Base-by-base conservation (phyloP, 2,888 invertebrate genomes). In the Andricus quercusramuli region DNA sequence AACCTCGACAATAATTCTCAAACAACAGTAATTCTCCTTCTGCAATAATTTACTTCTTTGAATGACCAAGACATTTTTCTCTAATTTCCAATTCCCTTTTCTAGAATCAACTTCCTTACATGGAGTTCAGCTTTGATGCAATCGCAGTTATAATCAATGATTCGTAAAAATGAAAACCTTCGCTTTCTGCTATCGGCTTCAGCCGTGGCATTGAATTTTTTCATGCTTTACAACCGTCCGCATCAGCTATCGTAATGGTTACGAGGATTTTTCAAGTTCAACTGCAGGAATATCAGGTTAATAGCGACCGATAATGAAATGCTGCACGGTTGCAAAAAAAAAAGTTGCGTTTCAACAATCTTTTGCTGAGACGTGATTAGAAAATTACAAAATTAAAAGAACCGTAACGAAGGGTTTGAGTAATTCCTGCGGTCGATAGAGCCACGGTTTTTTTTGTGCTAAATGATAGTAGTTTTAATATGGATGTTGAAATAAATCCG, bases 191-290 rank as follows among this genome's bases (percentile, higher is more conserved):
- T 74, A 74, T 74, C 74, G 74, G 74, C 51, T 74, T 51, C 74
- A 74, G 32, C 74, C 74, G 15, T 74, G 74, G 32, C 74, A 74
- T 74, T 74, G 74, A 56, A 56, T 74, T 74, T 74, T 74, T 56
- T 74, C 74, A 56, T 51, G 32, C 56, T 74, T 74, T 51, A 74
- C 56, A 74, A 74, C 32, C 51, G 51, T 70, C 74, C 37, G 32
- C 74, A 56, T 74, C 56, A 74, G 56, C 51, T 56, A 74, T 74
- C 74, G 74, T 56, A 74, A 74, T 74, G 74, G 74, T 56, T 74
- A 74, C 74, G 74, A 74, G 74, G 51, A 74, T 56, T 74, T 74
- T 74, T 74, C 74, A 74, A 74, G 74, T 74, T 74, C 74, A 74
- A 51, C 51, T 51, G 47, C 47, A 74, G 51, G 56, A 56, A 70